Base-by-base conservation (phyloP, 1,140 invertebrate genomes). In the Drosophila santomea region DNA sequence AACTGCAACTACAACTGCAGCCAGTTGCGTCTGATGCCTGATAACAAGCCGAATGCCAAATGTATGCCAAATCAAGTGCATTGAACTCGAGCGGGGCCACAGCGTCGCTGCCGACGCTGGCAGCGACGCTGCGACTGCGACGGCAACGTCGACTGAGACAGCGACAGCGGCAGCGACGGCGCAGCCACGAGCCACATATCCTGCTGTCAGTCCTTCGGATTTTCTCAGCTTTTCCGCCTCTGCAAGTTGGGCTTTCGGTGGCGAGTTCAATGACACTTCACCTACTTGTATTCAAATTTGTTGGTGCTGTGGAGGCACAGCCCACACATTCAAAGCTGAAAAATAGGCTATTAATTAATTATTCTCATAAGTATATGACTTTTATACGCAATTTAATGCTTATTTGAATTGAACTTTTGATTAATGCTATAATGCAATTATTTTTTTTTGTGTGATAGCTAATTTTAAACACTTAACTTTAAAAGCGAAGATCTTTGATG, bases 221-320 rank as follows among this genome's bases (percentile, higher is more conserved):
- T 50, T 50, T 54, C 47, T 44, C 23, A 32, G 17, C 47, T 50
- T 45, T 43, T 47, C 20, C 25, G 28, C 50, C 1, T 12, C 38
- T 15, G 25, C 20, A 20, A 43, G 36, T 14, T 8, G 14, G 32
- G 45, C 47, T 52, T 52, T 25, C 43, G 55, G 82, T 77, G 74
- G 84, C 80, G 85, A 89, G 85, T 90, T 90, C 85, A 90, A 84
- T 79, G 85, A 90, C 85, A 81, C 74, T 89, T 90, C 85, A 89
- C 85, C 85, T 89, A 90, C 84, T 90, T 90, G 77, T 78, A 74
- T 74, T 80, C 60, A 74, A 88, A 86, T 77, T 73, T 52, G 66
- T n/a, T 20, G 12, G 20, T 45, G 17, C 8, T 23, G 3, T 12
- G 15, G 17, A 20, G 41, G 41, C 41, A 15, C 41, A 8, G 6